These are phyloP conservation scores for Xyrauchen texanus DNA, from an alignment of 2,113 vertebrate species.

Conservation along the genomic window DNA sequence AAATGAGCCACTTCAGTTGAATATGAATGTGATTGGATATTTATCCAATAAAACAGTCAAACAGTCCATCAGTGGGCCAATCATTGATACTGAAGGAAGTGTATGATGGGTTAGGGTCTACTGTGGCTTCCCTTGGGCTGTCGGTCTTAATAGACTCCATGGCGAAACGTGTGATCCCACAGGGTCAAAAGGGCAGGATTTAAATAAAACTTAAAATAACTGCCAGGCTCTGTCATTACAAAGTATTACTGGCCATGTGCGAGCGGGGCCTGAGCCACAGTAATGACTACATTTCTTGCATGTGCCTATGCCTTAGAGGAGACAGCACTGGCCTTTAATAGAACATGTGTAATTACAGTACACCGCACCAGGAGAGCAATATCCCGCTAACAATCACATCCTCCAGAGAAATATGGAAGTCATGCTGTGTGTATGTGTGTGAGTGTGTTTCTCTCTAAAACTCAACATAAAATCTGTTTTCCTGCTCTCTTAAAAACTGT, in stretches of 20 bases:
- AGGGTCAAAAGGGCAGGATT: conserved; percentile 68
- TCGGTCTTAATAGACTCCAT: background rate
- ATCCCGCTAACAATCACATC: conserved; percentile 69
- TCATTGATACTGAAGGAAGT: background rate
- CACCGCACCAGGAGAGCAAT: conserved; percentile 71
- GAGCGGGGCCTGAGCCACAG: conserved; percentile 41
- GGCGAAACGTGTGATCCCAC: conserved; percentile 35
- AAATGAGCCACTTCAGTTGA: too few species aligned
- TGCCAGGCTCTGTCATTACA: conserved; percentile 74
- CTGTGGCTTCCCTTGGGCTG: too few species aligned
- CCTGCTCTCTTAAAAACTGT: background rate
- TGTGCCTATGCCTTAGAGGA: conserved; percentile 69
- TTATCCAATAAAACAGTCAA: background rate
- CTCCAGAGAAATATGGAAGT: conserved; percentile 60
- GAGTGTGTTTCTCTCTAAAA: conserved; percentile 1
- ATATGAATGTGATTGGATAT: background rate
- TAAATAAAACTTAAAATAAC: conserved; percentile 66
- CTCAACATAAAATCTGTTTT: background rate
- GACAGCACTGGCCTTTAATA: conserved; percentile 74
- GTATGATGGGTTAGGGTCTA: too few species aligned
- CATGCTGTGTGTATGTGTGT: conserved; percentile 31
- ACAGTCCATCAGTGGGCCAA: background rate
- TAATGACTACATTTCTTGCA: conserved; percentile 71
- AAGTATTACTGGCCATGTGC: conserved; percentile 53
- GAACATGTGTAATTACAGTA: conserved; percentile 69